Evolutionary conservation across 2,888 invertebrate genomes (phyloP), one percentile per base, ranked within the genome.

Genomic region (Myathropa florea): DNA sequence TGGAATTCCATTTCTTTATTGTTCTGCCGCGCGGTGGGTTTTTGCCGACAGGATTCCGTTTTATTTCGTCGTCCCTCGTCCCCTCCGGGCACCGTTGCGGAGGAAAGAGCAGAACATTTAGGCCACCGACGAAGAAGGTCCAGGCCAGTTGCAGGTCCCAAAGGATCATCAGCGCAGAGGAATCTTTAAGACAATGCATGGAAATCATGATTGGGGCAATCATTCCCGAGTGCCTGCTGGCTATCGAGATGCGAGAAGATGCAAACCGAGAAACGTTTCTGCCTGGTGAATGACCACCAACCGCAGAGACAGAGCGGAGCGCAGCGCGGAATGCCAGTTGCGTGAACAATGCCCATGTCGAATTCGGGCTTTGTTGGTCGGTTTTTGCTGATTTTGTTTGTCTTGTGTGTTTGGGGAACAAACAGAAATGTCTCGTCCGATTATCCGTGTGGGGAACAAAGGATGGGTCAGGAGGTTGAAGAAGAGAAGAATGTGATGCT

Each of bases 131-230:
- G 86, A 78, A 59, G 79, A 46, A 67, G 21, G 39, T 14, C 10
- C 18, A 46, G 39, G 4, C 33, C 23, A 75, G 60, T 73, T 14
- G 33, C 77, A 61, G 71, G 67, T 86, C 82, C 83, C 75, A 61
- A 73, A 83, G 86, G 78, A 86, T 86, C 86, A 86, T 83, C 86
- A 79, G 65, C 59, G 24, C 57, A 33, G 57, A 64, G 86, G 86
- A 86, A 86, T 86, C 46, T 78, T 78, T 83, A 79, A 86, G 83
- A 86, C 86, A 86, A 86, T 86, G 83, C 75, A 83, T 71, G 75
- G 71, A 79, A 79, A 86, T 86, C 86, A 86, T 83, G 83, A 86
- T 85, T 82, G 81, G 76, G 68, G 84, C 72, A 85, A 81, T 85
- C 84, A 85, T 85, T 81, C 39, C 76, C 30, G 75, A 75, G 65